Conservation (phyloP, 2,888 invertebrate species). For the Cephus spinipes region DNA sequence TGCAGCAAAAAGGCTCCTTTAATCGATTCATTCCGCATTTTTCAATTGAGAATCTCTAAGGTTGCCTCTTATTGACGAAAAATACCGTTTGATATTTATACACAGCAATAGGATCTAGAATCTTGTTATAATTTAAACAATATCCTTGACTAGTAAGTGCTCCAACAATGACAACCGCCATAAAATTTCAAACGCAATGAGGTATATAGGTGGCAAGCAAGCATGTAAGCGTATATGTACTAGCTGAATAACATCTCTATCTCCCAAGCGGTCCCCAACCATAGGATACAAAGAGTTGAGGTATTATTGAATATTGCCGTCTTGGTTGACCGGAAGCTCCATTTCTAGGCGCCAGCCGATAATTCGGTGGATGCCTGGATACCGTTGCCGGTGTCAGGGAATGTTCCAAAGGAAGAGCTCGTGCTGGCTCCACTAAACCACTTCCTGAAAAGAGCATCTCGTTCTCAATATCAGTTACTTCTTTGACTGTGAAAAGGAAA, state of each 20-base stretch:
- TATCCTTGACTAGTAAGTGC: not conserved
- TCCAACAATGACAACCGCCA: not conserved
- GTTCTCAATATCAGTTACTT: not conserved
- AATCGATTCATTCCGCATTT: not conserved
- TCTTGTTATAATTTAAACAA: not conserved
- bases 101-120: not conserved
- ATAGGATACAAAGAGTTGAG: conserved; percentile 69
- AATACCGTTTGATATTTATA: not conserved
- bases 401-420: conserved; percentile 16
- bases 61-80: not conserved
- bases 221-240: not conserved
- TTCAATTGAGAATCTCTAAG: not conserved
- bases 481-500: not conserved
- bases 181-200: not conserved
- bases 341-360: conserved; percentile 47
- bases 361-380: conserved; percentile 32
- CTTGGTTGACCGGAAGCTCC: conserved; percentile 42
- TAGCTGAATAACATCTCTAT: conserved; percentile 36
- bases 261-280: conserved; percentile 70
- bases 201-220: not conserved
- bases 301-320: conserved; percentile 66
- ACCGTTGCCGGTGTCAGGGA: not conserved
- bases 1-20: not conserved
- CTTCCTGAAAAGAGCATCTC: conserved; percentile 14
- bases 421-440: conserved; percentile 19